phyloP scores from a whole-genome alignment of 2,888 invertebrate species.

The Drosophila mayaguana region DNA sequence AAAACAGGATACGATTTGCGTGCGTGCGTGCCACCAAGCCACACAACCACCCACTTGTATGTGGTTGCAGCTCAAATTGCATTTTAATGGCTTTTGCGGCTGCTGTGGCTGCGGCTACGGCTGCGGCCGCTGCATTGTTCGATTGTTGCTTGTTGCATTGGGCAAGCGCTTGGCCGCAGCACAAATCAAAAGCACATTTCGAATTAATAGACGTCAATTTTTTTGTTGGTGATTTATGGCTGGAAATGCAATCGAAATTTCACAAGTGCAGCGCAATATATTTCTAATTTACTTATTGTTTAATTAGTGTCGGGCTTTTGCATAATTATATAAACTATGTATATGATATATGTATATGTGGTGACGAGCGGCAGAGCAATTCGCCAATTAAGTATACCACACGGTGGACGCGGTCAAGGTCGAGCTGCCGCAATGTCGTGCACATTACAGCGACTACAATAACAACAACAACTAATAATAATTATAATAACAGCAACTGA shows the following conservation, averaged over 20 bases:
- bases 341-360: neutral
- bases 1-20: conserved; percentile 73
- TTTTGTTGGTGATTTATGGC: conserved; percentile 63
- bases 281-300: conserved; percentile 37
- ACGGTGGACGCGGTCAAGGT: conserved; percentile 78
- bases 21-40: conserved; percentile 44
- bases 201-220: conserved; percentile 66
- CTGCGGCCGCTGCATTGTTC: conserved; percentile 15
- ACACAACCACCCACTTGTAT: conserved; percentile 29
- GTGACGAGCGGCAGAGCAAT: conserved; percentile 32
- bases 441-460: conserved; percentile 57
- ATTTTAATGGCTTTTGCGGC: conserved; percentile 74
- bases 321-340: conserved; percentile 64
- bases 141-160: conserved; percentile 30
- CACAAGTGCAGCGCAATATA: conserved; percentile 6
- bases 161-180: conserved; percentile 43
- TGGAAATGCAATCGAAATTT: conserved; percentile 34
- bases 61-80: conserved; percentile 60
- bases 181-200: conserved; percentile 63
- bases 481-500: conserved; percentile 30
- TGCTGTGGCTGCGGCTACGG: conserved; percentile 28
- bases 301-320: conserved; percentile 55
- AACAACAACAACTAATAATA: conserved; percentile 19
- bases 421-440: conserved; percentile 71
- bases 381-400: conserved; percentile 77